These are phyloP conservation scores for Listronotus bonariensis DNA, from an alignment of 1,140 invertebrate genomes.

Conservation along the genomic window DNA sequence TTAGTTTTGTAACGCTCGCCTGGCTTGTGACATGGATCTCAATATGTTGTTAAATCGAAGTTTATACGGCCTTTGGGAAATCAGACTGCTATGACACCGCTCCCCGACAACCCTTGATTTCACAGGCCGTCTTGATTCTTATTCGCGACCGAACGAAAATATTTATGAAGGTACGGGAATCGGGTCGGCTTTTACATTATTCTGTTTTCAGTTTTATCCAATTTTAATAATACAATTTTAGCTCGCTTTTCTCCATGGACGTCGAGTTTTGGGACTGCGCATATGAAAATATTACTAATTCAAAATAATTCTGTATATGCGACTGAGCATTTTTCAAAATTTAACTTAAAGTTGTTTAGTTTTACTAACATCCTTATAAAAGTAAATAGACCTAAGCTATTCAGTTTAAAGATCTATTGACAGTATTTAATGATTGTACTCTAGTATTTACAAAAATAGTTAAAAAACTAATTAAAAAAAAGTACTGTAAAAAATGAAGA, in stretches of 20 bases:
- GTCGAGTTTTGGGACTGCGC: no score
- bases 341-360: no score
- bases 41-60: constrained; percentile 56
- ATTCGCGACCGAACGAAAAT: constrained; percentile 47
- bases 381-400: no score
- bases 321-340: no score
- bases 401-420: no score
- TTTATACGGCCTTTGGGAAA: constrained; percentile 56
- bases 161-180: constrained; percentile 47
- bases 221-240: constrained; percentile 36
- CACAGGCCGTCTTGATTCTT: constrained; percentile 46
- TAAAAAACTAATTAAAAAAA: no score
- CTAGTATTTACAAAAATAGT: no score
- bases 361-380: no score
- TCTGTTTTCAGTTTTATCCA: constrained; percentile 34
- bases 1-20: constrained; percentile 14
- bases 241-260: not conserved
- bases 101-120: constrained; percentile 37
- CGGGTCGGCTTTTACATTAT: constrained; percentile 40
- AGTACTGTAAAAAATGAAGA: no score
- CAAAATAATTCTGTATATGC: no score
- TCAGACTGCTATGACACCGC: constrained; percentile 49
- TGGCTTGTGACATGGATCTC: constrained; percentile 47
- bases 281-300: no score
- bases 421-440: no score